A percentile compares a stretch with the other conserved stretches of the same genome.
phyloP scores from a whole-genome alignment of 2,888 invertebrate genomes.

The Lithosia quadra region DNA sequence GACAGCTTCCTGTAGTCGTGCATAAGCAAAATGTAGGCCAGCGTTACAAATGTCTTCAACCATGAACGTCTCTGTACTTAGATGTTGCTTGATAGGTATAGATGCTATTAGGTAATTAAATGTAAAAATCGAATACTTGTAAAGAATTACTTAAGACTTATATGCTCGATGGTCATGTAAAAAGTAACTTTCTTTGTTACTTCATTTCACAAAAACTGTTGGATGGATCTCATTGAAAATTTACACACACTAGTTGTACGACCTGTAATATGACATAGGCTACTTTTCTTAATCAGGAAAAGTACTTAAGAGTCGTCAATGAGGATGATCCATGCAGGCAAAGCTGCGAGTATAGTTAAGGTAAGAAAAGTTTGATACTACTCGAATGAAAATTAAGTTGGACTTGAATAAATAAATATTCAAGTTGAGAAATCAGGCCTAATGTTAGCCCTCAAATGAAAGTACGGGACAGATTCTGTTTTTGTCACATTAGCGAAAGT shows the following conservation, averaged over 20 bases:
- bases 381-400: background rate
- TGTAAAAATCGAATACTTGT: background rate
- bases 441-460: conserved; percentile 37
- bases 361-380: too few species aligned
- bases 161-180: too few species aligned
- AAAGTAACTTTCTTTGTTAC: background rate
- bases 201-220: background rate
- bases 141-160: too few species aligned
- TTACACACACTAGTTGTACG: too few species aligned
- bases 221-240: background rate
- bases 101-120: background rate
- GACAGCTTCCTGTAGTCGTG: conserved; percentile 65
- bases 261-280: background rate
- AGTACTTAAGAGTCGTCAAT: background rate
- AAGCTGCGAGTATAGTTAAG: too few species aligned
- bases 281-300: background rate
- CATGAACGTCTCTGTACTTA: conserved; percentile 43
- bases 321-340: too few species aligned
- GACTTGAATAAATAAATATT: conserved; percentile 11
- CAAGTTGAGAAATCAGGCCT: conserved; percentile 36
- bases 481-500: conserved; percentile 49
- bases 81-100: background rate
- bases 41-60: conserved; percentile 51
- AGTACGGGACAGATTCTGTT: conserved; percentile 43
- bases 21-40: conserved; percentile 69